These are phyloP conservation scores for Rafetus swinhoei DNA, from an alignment of 2,113 vertebrate species.

Conservation along the genomic window DNA sequence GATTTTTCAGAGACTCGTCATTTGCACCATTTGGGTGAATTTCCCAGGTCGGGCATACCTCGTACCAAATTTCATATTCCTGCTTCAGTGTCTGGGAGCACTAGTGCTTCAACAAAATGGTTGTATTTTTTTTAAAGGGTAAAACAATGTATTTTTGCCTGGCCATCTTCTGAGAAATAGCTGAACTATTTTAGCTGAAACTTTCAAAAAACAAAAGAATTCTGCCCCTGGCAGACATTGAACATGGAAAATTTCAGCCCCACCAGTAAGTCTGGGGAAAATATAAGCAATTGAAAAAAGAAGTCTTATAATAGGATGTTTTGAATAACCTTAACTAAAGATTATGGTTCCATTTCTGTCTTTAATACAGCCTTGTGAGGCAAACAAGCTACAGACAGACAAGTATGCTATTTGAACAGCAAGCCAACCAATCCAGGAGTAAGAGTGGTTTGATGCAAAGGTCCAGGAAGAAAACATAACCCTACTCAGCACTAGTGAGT, in stretches of 20 bases:
- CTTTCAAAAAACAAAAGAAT: not conserved
- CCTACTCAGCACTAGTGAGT: not conserved
- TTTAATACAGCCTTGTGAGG: not conserved
- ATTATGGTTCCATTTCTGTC: not conserved
- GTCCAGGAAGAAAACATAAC: not conserved
- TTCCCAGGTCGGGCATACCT: not conserved
- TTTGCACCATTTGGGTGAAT: not conserved
- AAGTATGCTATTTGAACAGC: not conserved
- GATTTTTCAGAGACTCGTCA: not conserved
- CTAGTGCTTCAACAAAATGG: slow-evolving; percentile 7
- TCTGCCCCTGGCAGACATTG: not conserved
- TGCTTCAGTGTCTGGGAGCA: not conserved
- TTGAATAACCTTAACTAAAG: not conserved
- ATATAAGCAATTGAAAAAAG: not conserved
- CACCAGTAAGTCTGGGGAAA: slow-evolving; percentile 5
- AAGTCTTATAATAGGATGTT: not conserved
- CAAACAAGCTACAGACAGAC: not conserved
- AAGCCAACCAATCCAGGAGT: not conserved
- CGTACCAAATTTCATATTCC: not conserved
- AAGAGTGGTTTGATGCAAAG: accelerated
- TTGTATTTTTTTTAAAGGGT: slow-evolving; percentile 21
- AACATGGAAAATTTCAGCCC: not conserved
- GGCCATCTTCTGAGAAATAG: slow-evolving; percentile 7
- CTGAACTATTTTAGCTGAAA: not conserved
- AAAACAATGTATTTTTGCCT: not conserved